phyloP scores from a whole-genome alignment of 37 sponge, comb jelly and placozoan species.

The Haliclona indistincta region DNA sequence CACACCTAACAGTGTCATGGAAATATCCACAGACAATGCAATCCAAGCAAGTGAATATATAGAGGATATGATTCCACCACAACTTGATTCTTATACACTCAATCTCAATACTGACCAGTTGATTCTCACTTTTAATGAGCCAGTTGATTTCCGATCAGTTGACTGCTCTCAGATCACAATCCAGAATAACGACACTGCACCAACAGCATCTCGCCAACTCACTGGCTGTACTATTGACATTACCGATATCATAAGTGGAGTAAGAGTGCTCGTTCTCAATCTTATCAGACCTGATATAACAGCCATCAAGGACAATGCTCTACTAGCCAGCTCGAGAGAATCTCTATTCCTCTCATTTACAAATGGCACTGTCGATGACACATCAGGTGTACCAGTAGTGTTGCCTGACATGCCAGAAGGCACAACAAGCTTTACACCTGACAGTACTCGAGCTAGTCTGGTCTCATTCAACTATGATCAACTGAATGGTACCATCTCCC shows the following conservation, averaged over 20 bases:
- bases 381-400: slow-evolving; percentile 36
- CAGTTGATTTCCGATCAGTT: slow-evolving; percentile 37
- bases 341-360: slow-evolving; percentile 69
- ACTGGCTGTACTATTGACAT: slow-evolving; percentile 58
- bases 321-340: slow-evolving; percentile 46
- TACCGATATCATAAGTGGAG: slow-evolving; percentile 24
- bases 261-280: slow-evolving; percentile 47
- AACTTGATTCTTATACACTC: slow-evolving; percentile 56
- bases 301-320: slow-evolving; percentile 56
- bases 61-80: slow-evolving; percentile 58
- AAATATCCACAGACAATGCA: slow-evolving; percentile 41
- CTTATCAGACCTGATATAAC: slow-evolving; percentile 53
- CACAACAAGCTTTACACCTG: slow-evolving; percentile 51
- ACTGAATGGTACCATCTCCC: slow-evolving; percentile 56
- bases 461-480: slow-evolving; percentile 76
- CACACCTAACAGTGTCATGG: slow-evolving; percentile 63
- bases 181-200: slow-evolving; percentile 15
- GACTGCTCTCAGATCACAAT: slow-evolving; percentile 71
- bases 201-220: slow-evolving; percentile 31
- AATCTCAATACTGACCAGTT: slow-evolving; percentile 78
- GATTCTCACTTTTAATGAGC: slow-evolving; percentile 85
- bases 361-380: slow-evolving; percentile 53
- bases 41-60: slow-evolving; percentile 31
- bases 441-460: slow-evolving; percentile 71
- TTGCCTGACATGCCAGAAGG: not conserved